Evolutionary conservation across 2,797 vertebrate genomes (phyloP), one percentile per base, ranked within the genome.

Genomic region (Holocentrus rufus): DNA sequence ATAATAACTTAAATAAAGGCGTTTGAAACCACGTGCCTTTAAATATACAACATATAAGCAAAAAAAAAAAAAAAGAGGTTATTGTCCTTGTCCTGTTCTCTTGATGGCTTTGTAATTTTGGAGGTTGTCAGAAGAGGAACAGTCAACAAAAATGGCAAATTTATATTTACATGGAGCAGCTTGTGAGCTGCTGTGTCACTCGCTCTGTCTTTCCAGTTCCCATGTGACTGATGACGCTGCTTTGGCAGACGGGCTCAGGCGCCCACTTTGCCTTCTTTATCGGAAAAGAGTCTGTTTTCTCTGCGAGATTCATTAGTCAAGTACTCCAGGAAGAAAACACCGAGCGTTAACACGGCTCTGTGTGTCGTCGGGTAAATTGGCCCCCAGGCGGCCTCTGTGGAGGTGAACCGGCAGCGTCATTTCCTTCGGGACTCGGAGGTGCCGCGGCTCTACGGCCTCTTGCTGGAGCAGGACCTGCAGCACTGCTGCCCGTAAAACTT

Each of bases 401-500:
- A n/a, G 17, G 53, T 30, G 53, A 23, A 30, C 5, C 11, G 13
- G 14, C 13, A 27, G 23, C 23, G 34, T 27, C 1, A 42, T 39
- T 50, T 77, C 59, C 71, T 56, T 53, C 60, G 34, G 74, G 53
- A 50, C 65, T 31, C 58, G 1, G n/a, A 74, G 67, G 81, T 55
- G 7, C 53, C 58, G 1, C 15, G 44, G 64, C 49, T 69, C 76
- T 88, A 92, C 74, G 92, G 95, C 87, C 92, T 95, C 87, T 95
- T 97, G 84, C 91, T 90, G 0, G 95, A 94, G 76, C 98, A 99
- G 3, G 98, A 97, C 82, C 93, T 96, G 90, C 98, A 99, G 56
- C 98, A 99, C 74, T 98, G 96, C 72, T 97, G 95, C 67, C 97
- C 97, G 0, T 99, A 99, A 87, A 98, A 98, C 82, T 96, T 97